These are phyloP conservation scores for Rhynchomys soricoides DNA, from an alignment of 2,113 vertebrate species.

Conservation along the genomic window DNA sequence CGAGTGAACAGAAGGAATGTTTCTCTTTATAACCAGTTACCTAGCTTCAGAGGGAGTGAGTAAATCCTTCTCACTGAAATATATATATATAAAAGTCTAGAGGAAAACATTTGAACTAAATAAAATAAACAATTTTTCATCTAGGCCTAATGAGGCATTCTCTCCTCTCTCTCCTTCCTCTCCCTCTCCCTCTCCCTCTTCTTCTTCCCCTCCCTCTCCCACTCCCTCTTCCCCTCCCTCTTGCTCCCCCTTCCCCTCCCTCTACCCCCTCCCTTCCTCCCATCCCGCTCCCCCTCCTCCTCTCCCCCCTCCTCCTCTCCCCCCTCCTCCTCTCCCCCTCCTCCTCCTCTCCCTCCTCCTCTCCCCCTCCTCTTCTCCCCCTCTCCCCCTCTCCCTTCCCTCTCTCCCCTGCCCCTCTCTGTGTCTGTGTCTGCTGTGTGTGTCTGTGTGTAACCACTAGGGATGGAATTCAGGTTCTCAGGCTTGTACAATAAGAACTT, in stretches of 20 bases:
- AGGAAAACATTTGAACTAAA: not conserved
- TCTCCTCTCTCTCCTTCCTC: not conserved
- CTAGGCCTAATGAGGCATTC: not conserved
- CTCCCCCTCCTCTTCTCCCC: not conserved
- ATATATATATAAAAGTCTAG: not conserved
- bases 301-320: not conserved
- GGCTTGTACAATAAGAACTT: not conserved
- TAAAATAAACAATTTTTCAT: not conserved
- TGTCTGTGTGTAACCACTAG: not conserved
- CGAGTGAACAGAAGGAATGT: not conserved
- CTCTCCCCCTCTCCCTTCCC: not conserved
- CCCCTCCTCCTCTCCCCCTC: not conserved
- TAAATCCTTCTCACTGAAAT: not conserved
- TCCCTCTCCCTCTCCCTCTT: not conserved
- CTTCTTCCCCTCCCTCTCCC: not conserved
- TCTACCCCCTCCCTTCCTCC: too few species aligned
- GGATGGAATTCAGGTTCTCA: not conserved
- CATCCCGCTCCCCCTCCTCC: not conserved
- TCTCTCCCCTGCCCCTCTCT: too few species aligned
- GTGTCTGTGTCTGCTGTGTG: not conserved
- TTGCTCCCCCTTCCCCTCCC: not conserved
- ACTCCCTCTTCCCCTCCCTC: not conserved
- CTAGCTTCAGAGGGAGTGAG: not conserved
- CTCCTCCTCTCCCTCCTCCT: too few species aligned
- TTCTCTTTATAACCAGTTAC: slow-evolving; percentile 13